Evolutionary conservation across 2,113 vertebrate species (phyloP).

Genomic region (Desmodus rotundus): DNA sequence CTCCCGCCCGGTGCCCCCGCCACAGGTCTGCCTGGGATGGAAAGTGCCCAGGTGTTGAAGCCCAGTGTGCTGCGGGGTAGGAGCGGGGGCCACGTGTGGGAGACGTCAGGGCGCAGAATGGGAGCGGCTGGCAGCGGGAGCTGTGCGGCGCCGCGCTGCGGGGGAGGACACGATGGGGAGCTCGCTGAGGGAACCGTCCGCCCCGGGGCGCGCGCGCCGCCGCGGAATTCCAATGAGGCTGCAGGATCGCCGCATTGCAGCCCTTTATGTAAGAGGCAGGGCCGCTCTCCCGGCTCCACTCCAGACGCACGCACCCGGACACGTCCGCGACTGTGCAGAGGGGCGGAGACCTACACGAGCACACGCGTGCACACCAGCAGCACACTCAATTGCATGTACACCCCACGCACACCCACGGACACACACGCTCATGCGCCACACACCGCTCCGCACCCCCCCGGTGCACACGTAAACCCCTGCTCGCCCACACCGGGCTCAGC

Average conservation of each 20-base stretch:
- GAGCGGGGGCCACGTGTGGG: background rate
- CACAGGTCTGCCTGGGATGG: background rate
- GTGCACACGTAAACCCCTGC: background rate
- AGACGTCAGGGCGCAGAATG: background rate
- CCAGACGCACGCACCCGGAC: too few relatives aligned
- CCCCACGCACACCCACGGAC: background rate
- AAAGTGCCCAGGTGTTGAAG: background rate
- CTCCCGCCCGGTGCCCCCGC: background rate
- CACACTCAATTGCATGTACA: too few relatives aligned
- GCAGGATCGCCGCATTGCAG: conserved; percentile 69
- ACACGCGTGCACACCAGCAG: background rate
- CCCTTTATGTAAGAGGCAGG: conserved; percentile 71
- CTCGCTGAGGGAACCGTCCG: background rate
- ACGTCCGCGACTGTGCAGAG: background rate
- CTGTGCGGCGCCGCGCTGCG: background rate
- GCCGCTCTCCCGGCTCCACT: accelerated
- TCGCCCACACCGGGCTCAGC: accelerated
- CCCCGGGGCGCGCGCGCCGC: background rate
- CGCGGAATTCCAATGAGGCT: conserved; percentile 10
- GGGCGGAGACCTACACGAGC: background rate
- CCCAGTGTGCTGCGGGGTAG: background rate
- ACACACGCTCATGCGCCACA: background rate
- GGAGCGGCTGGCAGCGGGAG: background rate
- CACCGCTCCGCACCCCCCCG: background rate
- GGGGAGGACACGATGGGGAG: background rate